These are phyloP conservation scores for Oeneis ivallda DNA, from an alignment of 2,888 invertebrate genomes.

Conservation along the genomic window DNA sequence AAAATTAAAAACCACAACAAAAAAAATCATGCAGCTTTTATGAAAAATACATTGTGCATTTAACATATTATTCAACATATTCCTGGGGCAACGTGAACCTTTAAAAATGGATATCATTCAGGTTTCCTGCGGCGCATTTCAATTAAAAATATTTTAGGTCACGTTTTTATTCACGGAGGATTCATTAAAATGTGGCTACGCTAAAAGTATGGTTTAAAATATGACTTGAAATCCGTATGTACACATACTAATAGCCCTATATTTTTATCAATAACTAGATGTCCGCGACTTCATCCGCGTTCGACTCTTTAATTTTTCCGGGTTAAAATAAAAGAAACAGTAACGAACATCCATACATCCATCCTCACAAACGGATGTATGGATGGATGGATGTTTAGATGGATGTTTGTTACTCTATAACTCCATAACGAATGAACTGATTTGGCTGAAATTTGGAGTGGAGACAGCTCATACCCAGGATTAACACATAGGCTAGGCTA, in stretches of 20 bases:
- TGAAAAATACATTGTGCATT: slow-evolving; percentile 1
- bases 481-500: no score
- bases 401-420: no score
- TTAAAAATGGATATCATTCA: slow-evolving; percentile 17
- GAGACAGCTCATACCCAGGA: no score
- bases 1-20: background rate
- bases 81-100: background rate
- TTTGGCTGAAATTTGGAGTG: no score
- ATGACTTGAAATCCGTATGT: background rate
- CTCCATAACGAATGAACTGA: no score
- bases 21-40: background rate
- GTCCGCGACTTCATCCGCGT: no score
- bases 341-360: no score
- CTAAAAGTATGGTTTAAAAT: slow-evolving; percentile 20
- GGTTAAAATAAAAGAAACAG: no score
- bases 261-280: background rate
- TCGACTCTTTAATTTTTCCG: no score
- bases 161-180: slow-evolving; percentile 27
- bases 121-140: slow-evolving; percentile 30
- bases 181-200: slow-evolving; percentile 31
- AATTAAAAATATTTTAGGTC: slow-evolving; percentile 36
- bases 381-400: no score
- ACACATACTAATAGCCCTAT: background rate
- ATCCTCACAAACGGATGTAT: no score
- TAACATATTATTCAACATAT: slow-evolving; percentile 12